These are phyloP conservation scores for Lysandra bellargus DNA, from an alignment of 2,888 invertebrate genomes.

Conservation along the genomic window DNA sequence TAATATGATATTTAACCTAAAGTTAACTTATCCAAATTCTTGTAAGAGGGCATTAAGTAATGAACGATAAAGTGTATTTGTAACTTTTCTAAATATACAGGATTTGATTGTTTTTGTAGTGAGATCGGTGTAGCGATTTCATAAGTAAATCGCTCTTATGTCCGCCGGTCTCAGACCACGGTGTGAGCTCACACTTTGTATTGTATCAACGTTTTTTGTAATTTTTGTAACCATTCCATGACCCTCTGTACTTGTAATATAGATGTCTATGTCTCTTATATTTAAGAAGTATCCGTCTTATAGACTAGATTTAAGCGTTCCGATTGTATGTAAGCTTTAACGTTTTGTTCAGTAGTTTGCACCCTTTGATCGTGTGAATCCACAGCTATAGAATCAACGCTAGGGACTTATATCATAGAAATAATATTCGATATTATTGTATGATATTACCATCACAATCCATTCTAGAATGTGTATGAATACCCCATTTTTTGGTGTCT, in stretches of 20 bases:
- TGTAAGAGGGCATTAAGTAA: conserved; percentile 15
- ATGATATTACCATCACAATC: background rate
- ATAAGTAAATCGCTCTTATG: background rate
- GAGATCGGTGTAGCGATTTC: conserved; percentile 34
- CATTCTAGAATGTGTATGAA: conserved; percentile 8
- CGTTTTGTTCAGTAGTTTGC: conserved; percentile 39
- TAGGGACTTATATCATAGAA: conserved; percentile 8
- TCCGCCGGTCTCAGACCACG: conserved; percentile 32
- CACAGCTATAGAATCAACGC: conserved; percentile 18
- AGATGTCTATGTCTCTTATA: conserved; percentile 72
- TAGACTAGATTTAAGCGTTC: conserved; percentile 63
- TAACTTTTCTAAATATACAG: conserved; percentile 55
- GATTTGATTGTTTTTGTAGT: conserved; percentile 52
- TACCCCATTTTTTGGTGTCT: conserved; percentile 10
- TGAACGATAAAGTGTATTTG: conserved; percentile 32
- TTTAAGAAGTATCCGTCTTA: conserved; percentile 74
- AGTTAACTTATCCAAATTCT: background rate
- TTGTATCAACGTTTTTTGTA: conserved; percentile 61
- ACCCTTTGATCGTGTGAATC: conserved; percentile 34
- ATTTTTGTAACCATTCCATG: conserved; percentile 75
- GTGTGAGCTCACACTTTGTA: conserved; percentile 36
- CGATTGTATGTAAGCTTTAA: conserved; percentile 47
- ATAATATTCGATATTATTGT: conserved; percentile 14
- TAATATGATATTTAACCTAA: no score
- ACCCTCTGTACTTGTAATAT: conserved; percentile 59